phyloP scores from a whole-genome alignment of 2,113 vertebrate species.

The Serinus canaria region DNA sequence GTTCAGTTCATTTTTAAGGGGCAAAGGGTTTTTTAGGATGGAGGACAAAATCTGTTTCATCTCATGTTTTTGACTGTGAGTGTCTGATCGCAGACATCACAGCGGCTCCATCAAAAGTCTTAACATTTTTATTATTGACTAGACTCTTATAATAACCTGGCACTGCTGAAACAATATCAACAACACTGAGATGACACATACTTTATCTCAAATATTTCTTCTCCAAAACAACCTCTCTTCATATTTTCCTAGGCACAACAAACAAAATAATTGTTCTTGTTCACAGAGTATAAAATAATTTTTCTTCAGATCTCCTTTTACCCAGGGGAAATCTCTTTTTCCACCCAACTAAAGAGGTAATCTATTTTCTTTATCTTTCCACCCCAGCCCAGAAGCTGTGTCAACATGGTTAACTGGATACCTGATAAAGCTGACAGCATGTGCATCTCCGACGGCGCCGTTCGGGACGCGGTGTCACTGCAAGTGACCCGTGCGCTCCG shows the following conservation, averaged over 20 bases:
- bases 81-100: neutral
- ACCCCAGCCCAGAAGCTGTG: conserved; percentile 16
- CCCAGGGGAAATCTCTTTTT: conserved; percentile 59
- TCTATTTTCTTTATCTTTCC: conserved; percentile 50
- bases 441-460: neutral
- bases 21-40: neutral
- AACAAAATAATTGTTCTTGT: conserved; percentile 56
- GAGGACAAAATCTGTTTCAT: conserved; percentile 5
- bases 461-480: neutral
- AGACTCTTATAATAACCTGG: neutral
- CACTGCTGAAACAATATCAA: neutral
- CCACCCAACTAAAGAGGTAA: conserved; percentile 44
- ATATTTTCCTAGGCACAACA: conserved; percentile 24
- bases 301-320: conserved; percentile 30
- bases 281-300: conserved; percentile 37
- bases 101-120: conserved; percentile 26
- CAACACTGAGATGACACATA: neutral
- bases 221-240: conserved; percentile 11
- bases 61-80: neutral
- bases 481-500: neutral
- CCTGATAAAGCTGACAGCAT: conserved; percentile 26
- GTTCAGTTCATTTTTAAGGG: neutral
- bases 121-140: conserved; percentile 17
- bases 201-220: neutral
- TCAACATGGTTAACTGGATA: conserved; percentile 42